Percentiles rank a stretch among this genome's conserved stretches.
These are phyloP conservation scores for Diabrotica virgifera DNA, from an alignment of 1,140 invertebrate species.

Conservation along the genomic window DNA sequence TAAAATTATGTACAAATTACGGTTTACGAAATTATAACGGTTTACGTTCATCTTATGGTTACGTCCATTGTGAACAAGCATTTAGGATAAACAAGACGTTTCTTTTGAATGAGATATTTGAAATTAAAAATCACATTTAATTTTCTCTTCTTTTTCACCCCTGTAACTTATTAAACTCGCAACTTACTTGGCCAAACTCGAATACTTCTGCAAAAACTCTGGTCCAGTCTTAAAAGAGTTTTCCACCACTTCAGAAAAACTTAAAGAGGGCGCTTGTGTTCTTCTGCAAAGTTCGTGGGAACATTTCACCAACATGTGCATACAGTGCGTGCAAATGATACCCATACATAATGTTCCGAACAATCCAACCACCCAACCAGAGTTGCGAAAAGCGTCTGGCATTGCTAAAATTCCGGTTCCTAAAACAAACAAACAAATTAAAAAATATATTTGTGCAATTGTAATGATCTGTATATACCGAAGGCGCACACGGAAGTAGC, in stretches of 20 bases:
- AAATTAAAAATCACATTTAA: too few species aligned
- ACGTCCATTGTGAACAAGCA: too few species aligned
- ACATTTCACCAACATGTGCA: conserved; percentile 79
- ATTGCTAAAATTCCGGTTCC: conserved; percentile 75
- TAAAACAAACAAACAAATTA: conserved; percentile 48
- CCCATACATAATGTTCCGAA: conserved; percentile 75
- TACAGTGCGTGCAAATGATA: conserved; percentile 79
- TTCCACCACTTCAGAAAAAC: conserved; percentile 72
- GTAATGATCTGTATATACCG: too few species aligned
- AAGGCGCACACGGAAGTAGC: too few species aligned
- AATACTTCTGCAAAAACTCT: conserved; percentile 58
- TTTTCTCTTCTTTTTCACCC: too few species aligned
- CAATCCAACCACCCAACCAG: conserved; percentile 64
- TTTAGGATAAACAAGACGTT: too few species aligned
- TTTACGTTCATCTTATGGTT: too few species aligned
- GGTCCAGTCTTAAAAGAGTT: conserved; percentile 70
- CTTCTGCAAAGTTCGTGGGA: conserved; percentile 67
- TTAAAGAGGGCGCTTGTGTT: conserved; percentile 61
- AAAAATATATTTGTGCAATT: too few species aligned
- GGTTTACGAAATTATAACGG: too few species aligned
- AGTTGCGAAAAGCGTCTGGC: conserved; percentile 81
- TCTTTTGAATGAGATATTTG: too few species aligned
- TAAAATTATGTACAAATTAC: too few species aligned
- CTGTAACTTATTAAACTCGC: too few species aligned
- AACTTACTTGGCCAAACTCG: conserved; percentile 61